phyloP scores from a whole-genome alignment of 2,888 invertebrate genomes.

The Laspeyria flexula region DNA sequence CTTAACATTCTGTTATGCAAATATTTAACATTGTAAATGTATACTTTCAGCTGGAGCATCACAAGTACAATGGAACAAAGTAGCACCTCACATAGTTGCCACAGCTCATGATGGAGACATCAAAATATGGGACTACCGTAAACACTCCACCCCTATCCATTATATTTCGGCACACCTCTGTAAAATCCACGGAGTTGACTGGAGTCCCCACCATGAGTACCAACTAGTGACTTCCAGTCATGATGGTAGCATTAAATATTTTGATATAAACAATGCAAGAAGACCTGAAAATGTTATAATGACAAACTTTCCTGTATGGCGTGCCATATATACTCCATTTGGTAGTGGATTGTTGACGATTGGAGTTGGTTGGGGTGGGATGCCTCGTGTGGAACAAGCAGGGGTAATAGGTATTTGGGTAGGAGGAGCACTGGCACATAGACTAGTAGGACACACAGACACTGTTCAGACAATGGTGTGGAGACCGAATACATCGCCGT shows the following conservation, averaged over 20 bases:
- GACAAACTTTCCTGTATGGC: slow-evolving; percentile 95
- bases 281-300: slow-evolving; percentile 94
- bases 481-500: slow-evolving; percentile 90
- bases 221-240: slow-evolving; percentile 97
- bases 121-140: slow-evolving; percentile 97
- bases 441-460: slow-evolving; percentile 97
- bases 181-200: slow-evolving; percentile 97
- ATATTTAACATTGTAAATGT: not conserved
- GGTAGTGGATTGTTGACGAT: slow-evolving; percentile 96
- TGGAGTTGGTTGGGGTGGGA: slow-evolving; percentile 94
- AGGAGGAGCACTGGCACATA: slow-evolving; percentile 91
- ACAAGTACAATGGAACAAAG: slow-evolving; percentile 97
- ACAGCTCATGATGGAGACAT: slow-evolving; percentile 98
- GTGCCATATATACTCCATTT: slow-evolving; percentile 97
- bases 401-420: slow-evolving; percentile 85
- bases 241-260: slow-evolving; percentile 97
- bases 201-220: slow-evolving; percentile 95
- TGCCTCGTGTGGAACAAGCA: slow-evolving; percentile 92
- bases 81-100: slow-evolving; percentile 93
- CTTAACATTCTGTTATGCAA: too few species aligned
- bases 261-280: slow-evolving; percentile 94
- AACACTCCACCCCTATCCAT: slow-evolving; percentile 94
- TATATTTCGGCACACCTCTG: slow-evolving; percentile 96
- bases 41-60: slow-evolving; percentile 91
- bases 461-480: slow-evolving; percentile 98